phyloP scores from a whole-genome alignment of 2,888 invertebrate genomes.

The Siphlonurus alternatus region DNA sequence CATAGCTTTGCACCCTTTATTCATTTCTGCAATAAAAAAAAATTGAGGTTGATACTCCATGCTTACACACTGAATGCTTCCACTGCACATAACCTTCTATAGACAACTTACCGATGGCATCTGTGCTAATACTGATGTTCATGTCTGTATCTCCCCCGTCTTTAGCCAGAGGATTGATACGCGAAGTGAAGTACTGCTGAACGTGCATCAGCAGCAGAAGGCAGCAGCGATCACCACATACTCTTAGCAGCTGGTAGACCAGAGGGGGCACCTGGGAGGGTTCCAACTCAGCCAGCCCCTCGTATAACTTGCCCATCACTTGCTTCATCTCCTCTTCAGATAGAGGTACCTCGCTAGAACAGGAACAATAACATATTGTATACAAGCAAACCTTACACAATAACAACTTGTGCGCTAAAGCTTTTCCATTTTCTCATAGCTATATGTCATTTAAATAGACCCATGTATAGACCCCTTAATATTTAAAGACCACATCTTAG shows the following conservation, averaged over 20 bases:
- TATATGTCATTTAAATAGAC: no score
- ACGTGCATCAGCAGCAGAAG: constrained; percentile 31
- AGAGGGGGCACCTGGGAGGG: constrained; percentile 47
- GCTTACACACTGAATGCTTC: no score
- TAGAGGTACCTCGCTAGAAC: constrained; percentile 38
- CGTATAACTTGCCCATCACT: constrained; percentile 43
- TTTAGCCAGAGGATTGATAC: not conserved
- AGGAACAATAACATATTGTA: no score
- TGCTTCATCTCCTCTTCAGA: constrained; percentile 38
- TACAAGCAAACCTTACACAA: no score
- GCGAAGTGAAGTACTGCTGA: constrained; percentile 29
- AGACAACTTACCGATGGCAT: constrained; percentile 22
- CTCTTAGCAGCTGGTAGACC: constrained; percentile 44
- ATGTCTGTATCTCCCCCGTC: not conserved
- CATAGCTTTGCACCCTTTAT: no score
- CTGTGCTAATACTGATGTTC: constrained; percentile 8
- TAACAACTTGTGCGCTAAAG: no score
- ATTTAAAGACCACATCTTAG: no score
- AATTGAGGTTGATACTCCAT: no score
- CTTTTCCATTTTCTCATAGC: no score
- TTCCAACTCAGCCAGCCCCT: constrained; percentile 36
- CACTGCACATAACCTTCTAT: no score
- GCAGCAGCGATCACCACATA: constrained; percentile 31
- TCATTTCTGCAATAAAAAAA: no score
- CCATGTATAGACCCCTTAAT: no score